Evolutionary conservation across 1,140 invertebrate species (phyloP).

Genomic region (Oncopodura yosiiana): DNA sequence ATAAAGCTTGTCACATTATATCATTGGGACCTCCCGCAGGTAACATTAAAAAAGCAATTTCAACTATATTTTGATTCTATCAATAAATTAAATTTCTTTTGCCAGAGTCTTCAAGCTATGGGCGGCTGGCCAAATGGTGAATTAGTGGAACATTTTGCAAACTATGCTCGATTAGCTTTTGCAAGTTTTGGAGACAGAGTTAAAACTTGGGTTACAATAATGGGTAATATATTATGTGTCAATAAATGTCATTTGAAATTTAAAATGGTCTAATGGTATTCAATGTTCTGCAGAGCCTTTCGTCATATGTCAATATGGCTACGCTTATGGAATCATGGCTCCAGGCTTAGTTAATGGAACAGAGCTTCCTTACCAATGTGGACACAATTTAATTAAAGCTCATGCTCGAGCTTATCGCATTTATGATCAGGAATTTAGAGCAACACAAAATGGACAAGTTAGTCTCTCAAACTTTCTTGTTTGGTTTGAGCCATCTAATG

Average conservation of each 20-base stretch:
- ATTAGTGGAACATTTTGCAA: conserved; percentile 38
- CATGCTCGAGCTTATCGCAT: conserved; percentile 46
- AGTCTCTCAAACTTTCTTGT: no score
- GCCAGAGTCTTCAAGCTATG: conserved; percentile 39
- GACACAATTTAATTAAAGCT: conserved; percentile 49
- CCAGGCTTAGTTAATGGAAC: conserved; percentile 8
- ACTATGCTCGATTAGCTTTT: conserved; percentile 41
- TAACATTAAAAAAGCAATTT: no score
- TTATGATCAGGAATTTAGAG: conserved; percentile 32
- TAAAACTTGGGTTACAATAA: conserved; percentile 44
- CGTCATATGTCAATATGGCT: conserved; percentile 38
- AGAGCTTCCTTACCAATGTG: conserved; percentile 39
- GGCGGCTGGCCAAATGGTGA: conserved; percentile 41
- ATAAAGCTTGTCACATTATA: conserved; percentile 39
- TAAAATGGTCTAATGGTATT: background rate
- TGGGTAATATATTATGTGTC: no score
- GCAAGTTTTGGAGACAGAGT: conserved; percentile 42
- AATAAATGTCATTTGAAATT: background rate
- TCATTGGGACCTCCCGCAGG: conserved; percentile 45
- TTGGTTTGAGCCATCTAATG: conserved; percentile 53
- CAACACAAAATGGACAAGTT: conserved; percentile 32
- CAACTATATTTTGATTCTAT: no score
- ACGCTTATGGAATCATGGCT: conserved; percentile 31
- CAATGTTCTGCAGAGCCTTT: conserved; percentile 41
- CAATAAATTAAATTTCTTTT: no score